A percentile compares a stretch with the other conserved stretches of the same genome.
Evolutionary conservation across 2,113 vertebrate species (phyloP).

Genomic region (Noctilio leporinus): DNA sequence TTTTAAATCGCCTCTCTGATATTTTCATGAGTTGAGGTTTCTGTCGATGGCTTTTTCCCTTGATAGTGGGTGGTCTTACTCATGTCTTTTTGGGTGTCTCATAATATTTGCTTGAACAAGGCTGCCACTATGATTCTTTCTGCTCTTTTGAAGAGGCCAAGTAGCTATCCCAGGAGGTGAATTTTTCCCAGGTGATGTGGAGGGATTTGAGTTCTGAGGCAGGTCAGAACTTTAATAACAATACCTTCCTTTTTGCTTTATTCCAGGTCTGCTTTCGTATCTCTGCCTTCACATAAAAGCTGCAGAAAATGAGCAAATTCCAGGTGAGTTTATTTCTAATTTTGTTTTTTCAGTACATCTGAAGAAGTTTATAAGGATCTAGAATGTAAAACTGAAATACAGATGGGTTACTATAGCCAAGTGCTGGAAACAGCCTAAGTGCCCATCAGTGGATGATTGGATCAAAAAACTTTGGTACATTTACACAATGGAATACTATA

Average conservation of each 20-base stretch:
- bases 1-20: not conserved
- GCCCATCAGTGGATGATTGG: too few relatives aligned
- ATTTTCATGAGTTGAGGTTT: not conserved
- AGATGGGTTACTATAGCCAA: too few relatives aligned
- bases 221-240: conserved; percentile 20
- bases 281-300: conserved; percentile 22
- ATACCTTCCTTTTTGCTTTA: conserved; percentile 20
- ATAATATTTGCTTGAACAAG: not conserved
- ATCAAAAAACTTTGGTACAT: too few relatives aligned
- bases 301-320: conserved; percentile 59
- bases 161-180: not conserved
- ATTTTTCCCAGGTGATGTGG: not conserved
- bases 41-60: not conserved
- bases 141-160: not conserved
- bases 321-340: conserved; percentile 54
- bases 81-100: not conserved
- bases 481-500: too few relatives aligned
- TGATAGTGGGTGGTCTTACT: not conserved
- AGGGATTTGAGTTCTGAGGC: not conserved
- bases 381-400: not conserved
- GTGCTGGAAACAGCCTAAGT: too few relatives aligned
- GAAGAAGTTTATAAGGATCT: not conserved
- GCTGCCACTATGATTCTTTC: not conserved
- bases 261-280: conserved; percentile 52
- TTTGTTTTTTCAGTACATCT: conserved; percentile 17